Evolutionary conservation across 2,888 invertebrate species (phyloP).

Genomic region (Cerceris ruficornis): DNA sequence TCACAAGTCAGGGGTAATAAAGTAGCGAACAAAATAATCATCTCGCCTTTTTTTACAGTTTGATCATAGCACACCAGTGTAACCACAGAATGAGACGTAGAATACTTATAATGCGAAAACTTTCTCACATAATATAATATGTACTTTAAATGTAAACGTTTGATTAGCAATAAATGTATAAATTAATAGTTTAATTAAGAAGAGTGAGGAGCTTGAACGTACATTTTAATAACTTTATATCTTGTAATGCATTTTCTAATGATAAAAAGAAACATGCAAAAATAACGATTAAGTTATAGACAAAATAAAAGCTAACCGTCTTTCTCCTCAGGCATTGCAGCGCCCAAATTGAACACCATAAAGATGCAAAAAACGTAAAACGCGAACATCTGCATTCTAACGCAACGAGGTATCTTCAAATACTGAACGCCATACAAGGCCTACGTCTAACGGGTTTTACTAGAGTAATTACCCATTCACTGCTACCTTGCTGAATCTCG

Average conservation of each 20-base stretch:
- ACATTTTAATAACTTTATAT: background rate
- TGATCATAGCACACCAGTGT: no score
- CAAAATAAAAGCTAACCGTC: conserved; percentile 56
- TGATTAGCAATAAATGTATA: no score
- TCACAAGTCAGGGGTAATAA: no score
- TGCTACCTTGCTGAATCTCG: conserved; percentile 48
- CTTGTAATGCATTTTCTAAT: background rate
- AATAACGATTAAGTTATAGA: background rate
- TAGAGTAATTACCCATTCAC: conserved; percentile 46
- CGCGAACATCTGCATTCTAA: conserved; percentile 37
- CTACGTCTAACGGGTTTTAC: conserved; percentile 50
- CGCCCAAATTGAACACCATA: background rate
- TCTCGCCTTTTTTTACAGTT: no score
- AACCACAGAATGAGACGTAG: no score
- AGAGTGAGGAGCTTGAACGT: no score
- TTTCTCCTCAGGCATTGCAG: conserved; percentile 35
- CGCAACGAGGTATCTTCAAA: conserved; percentile 4
- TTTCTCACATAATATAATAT: no score
- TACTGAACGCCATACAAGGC: conserved; percentile 36
- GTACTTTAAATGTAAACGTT: no score
- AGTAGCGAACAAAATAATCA: no score
- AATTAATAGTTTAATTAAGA: no score
- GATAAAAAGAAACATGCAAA: no score
- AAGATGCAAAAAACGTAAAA: conserved; percentile 6
- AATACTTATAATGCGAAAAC: no score